Percentiles rank a stretch among this genome's conserved stretches.
These are phyloP conservation scores for Ladona fulva DNA, from an alignment of 1,140 invertebrate genomes.

Conservation along the genomic window DNA sequence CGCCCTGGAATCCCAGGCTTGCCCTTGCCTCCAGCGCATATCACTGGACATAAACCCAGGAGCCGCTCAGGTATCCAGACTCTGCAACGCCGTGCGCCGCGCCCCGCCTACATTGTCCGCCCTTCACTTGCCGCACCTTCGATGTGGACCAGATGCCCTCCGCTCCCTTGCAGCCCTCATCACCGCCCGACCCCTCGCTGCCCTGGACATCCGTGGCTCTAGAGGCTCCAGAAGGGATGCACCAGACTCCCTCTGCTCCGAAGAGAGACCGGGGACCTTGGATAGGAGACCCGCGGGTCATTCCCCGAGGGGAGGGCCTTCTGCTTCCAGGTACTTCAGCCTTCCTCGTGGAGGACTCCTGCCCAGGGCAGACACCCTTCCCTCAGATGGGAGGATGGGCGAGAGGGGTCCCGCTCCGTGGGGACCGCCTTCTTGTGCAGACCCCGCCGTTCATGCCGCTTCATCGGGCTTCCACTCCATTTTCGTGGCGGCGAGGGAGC, in stretches of 20 bases:
- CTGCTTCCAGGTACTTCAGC: background rate
- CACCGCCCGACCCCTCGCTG: conserved; percentile 38
- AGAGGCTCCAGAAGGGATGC: conserved; percentile 41
- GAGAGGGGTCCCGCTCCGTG: conserved; percentile 38
- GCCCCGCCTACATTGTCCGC: conserved; percentile 38
- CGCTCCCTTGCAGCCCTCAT: conserved; percentile 39
- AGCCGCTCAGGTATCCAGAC: conserved; percentile 40
- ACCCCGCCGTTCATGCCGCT: conserved; percentile 35
- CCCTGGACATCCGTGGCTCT: conserved; percentile 43
- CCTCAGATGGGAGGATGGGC: conserved; percentile 43
- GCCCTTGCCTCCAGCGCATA: conserved; percentile 29
- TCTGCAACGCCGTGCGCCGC: conserved; percentile 37
- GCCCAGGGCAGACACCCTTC: conserved; percentile 37
- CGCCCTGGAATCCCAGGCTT: conserved; percentile 34
- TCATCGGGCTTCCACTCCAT: conserved; percentile 39
- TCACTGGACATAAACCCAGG: conserved; percentile 44
- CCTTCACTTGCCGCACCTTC: conserved; percentile 45
- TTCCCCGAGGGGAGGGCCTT: conserved; percentile 28
- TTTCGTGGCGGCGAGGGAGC: conserved; percentile 38
- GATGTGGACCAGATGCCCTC: conserved; percentile 44
- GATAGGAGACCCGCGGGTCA: conserved; percentile 38
- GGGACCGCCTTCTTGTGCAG: conserved; percentile 36
- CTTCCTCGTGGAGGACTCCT: conserved; percentile 28
- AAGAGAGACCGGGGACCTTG: conserved; percentile 36
- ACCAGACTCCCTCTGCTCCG: conserved; percentile 23